Evolutionary conservation across 2,113 vertebrate species (phyloP), one percentile per base, ranked within the genome.

Genomic region (Ceyx cyanopectus): DNA sequence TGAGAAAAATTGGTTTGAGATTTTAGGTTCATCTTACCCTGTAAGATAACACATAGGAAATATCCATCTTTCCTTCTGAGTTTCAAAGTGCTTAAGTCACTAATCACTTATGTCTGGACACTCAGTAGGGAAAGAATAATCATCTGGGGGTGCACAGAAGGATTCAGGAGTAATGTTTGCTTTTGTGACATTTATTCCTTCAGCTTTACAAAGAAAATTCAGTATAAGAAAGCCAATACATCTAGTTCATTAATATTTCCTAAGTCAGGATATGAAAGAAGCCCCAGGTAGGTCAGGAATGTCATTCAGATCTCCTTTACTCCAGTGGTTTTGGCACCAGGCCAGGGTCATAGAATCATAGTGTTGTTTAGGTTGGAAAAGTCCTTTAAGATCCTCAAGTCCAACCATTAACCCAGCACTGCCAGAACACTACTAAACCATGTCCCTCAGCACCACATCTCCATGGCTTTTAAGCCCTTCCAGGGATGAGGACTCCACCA

Each of bases 151-250:
- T 2, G 9, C 11, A 22, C 18, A 58, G 54, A n/a, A 7, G 17
- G 37, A 20, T 63, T 85, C 66, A 68, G 50, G 67, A 63, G 26
- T 3, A 1, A 15, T 9, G 13, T 40, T 21, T 70, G 29, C 5
- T 58, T 86, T 65, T 66, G 40, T 4, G 5, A 2, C 21, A 9
- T 45, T 66, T 13, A 46, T 4, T 19, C 20, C 56, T 15, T 56
- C 13, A 37, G 19, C 7, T 41, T 29, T 51, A 29, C 22, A 68
- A 5, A 29, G 43, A 72, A 62, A 53, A 6, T 22, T 32, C 34
- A 41, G 53, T 14, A 13, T 0, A 0, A 48, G 13, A 53, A 81
- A 68, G 3, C 6, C 8, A 45, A 32, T 21, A n/a, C 4, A 76
- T 9, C 3, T 65, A 1, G 0, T 19, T 51, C 41, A 21, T n/a